Evolutionary conservation across 2,797 vertebrate genomes (phyloP).

Genomic region (Gadopsis marmoratus): DNA sequence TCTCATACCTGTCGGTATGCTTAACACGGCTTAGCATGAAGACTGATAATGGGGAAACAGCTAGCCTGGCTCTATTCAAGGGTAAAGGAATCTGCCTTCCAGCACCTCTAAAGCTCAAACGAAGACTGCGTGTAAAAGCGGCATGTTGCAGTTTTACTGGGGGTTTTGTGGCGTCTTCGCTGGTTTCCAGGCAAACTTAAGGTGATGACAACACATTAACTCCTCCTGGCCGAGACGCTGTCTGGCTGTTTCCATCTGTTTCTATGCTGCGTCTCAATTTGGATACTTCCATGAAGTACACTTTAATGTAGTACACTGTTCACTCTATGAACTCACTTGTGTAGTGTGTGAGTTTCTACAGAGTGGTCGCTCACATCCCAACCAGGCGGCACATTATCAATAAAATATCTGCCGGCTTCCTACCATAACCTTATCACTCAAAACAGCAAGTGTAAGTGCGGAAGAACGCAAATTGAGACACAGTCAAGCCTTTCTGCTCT

Average conservation of each 20-base stretch:
- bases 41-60: neutral
- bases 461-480: too few species aligned
- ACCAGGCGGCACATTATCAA: too few species aligned
- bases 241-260: neutral
- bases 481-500: neutral
- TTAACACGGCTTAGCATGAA: constrained; percentile 1
- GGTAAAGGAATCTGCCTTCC: neutral
- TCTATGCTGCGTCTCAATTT: too few species aligned
- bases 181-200: neutral
- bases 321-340: too few species aligned
- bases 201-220: neutral
- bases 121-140: too few species aligned
- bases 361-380: too few species aligned
- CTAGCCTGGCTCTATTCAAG: neutral
- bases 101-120: neutral
- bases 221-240: neutral
- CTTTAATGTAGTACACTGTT: too few species aligned
- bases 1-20: neutral
- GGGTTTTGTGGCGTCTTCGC: neutral
- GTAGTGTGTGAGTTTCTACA: too few species aligned
- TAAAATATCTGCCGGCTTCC: too few species aligned
- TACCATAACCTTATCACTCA: too few species aligned
- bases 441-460: too few species aligned
- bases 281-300: too few species aligned
- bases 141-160: neutral